Percentiles rank a stretch among this genome's conserved stretches.
These are phyloP conservation scores for Hemicordylus capensis DNA, from an alignment of 2,113 vertebrate species.

Conservation along the genomic window DNA sequence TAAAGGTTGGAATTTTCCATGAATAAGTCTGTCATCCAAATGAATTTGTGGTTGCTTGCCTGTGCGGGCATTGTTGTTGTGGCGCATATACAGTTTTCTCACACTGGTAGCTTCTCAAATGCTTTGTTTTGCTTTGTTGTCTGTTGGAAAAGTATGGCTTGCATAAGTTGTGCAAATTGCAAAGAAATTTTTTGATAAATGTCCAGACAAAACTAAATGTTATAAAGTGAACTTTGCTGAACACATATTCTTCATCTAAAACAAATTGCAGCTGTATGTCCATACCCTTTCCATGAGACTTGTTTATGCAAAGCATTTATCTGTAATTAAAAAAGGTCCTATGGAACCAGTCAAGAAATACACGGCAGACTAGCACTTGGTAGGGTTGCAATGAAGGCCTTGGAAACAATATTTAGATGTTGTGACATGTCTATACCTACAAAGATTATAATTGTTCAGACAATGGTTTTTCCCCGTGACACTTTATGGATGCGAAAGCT, in stretches of 20 bases:
- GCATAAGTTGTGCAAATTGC: not conserved
- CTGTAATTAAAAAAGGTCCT: not conserved
- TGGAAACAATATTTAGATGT: too few species aligned
- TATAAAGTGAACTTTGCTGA: slow-evolving; percentile 3
- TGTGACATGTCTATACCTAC: too few species aligned
- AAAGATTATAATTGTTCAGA: too few species aligned
- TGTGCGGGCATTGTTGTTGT: slow-evolving; percentile 3
- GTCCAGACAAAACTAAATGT: slow-evolving; percentile 32
- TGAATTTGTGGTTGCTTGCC: slow-evolving; percentile 2
- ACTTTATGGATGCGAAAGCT: too few species aligned
- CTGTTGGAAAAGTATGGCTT: fast-evolving
- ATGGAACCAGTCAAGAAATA: too few species aligned
- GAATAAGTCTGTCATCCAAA: slow-evolving; percentile 24
- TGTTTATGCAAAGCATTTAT: not conserved
- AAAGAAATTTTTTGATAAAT: slow-evolving; percentile 11
- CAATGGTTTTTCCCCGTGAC: too few species aligned
- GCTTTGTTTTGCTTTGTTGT: slow-evolving; percentile 31
- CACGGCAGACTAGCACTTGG: too few species aligned
- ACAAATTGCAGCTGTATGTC: not conserved
- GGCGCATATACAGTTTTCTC: not conserved
- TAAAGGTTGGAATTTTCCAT: slow-evolving; percentile 48
- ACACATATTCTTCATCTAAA: slow-evolving; percentile 17
- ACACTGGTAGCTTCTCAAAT: slow-evolving; percentile 24
- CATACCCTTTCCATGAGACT: not conserved
- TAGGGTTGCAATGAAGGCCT: too few species aligned